Percentiles rank a stretch among this genome's conserved stretches.
phyloP scores from a whole-genome alignment of 2,797 vertebrate species.

The Phoeniculus purpureus region DNA sequence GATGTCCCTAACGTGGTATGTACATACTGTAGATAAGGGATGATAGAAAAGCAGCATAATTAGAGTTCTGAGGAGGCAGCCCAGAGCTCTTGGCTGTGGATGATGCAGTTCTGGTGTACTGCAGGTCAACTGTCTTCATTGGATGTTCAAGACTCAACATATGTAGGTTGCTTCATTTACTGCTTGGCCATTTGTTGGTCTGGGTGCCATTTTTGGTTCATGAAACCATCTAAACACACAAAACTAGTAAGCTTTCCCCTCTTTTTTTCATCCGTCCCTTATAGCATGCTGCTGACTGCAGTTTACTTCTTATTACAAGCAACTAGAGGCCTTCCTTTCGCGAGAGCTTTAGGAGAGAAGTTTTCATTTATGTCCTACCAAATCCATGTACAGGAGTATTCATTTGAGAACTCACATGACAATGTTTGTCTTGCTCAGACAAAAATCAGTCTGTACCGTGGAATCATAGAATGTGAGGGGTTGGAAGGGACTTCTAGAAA shows the following conservation, averaged over 20 bases:
- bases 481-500: no score
- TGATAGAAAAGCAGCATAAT: background rate
- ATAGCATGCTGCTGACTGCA: background rate
- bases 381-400: background rate
- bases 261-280: background rate
- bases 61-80: background rate
- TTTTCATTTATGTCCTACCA: background rate
- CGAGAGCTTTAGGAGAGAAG: background rate
- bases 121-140: background rate
- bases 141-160: background rate
- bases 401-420: background rate
- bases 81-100: background rate
- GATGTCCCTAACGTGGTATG: conserved; percentile 92
- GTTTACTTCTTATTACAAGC: background rate
- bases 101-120: accelerated
- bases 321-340: background rate
- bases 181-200: background rate
- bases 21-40: conserved; percentile 53
- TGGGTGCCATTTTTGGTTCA: background rate
- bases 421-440: background rate
- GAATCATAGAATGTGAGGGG: no score
- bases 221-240: background rate
- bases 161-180: background rate
- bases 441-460: background rate
- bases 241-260: background rate